Evolutionary conservation across 2,113 vertebrate species (phyloP).

Genomic region (Alethe diademata): DNA sequence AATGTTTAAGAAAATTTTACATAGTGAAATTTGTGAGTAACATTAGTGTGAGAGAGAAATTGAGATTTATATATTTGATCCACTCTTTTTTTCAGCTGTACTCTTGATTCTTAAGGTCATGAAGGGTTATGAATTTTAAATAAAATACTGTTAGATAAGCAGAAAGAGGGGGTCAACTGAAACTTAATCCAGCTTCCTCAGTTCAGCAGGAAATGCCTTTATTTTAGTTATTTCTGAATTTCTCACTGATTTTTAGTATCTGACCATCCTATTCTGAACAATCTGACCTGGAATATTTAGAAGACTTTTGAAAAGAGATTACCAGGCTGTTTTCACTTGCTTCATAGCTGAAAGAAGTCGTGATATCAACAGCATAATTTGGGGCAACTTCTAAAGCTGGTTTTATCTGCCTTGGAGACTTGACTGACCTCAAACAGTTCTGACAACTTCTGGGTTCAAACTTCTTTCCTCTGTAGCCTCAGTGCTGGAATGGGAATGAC

Average conservation of each 20-base stretch:
- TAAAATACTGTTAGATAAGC: conserved; percentile 33
- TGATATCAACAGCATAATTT: not conserved
- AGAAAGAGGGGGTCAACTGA: not conserved
- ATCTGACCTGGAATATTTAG: not conserved
- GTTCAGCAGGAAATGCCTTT: conserved; percentile 16
- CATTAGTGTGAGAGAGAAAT: not conserved
- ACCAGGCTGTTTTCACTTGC: not conserved
- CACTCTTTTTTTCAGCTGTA: not conserved
- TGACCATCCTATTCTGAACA: not conserved
- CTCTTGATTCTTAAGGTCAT: not conserved
- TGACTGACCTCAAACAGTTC: not conserved
- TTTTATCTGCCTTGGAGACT: not conserved
- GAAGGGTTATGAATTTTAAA: conserved; percentile 8
- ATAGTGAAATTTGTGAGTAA: not conserved
- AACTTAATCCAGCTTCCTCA: not conserved
- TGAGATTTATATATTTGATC: not conserved
- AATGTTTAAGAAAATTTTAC: not conserved
- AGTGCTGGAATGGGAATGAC: not conserved
- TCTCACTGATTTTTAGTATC: not conserved
- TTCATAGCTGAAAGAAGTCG: not conserved
- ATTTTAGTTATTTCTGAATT: not conserved
- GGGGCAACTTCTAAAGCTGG: not conserved
- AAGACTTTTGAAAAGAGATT: not conserved
- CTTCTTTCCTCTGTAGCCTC: not conserved
- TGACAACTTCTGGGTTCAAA: not conserved